Base-by-base conservation (phyloP, 2,113 vertebrate species). In the Toxotes chatareus region DNA sequence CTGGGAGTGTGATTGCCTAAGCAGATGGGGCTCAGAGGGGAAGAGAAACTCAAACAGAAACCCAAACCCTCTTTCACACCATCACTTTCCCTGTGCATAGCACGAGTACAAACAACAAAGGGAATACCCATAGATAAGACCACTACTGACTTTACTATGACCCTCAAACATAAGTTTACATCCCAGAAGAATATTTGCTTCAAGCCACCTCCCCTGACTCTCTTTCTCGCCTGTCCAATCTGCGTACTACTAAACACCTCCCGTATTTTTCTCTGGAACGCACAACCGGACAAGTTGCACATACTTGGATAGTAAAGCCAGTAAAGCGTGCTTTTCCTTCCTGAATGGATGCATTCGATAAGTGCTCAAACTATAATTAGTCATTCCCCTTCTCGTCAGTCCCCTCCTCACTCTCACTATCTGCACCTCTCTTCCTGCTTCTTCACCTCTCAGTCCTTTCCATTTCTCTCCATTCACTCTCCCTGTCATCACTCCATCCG, bases 1-100 rank as follows among this genome's bases (percentile, higher is more conserved):
- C 93, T 94, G 92, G 90, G 84, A 91, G 83, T 5, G 46, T 92
- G 88, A 94, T 93, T 88, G 88, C 90, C 82, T 82, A 69, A 94
- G 90, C 93, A 95, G 92, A 93, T 93, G 93, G 89, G 82, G 69
- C 86, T 93, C 80, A 19, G 77, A 82, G 80, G 89, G 88, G 82
- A 92, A 86, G 87, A 89, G 60, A 86, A 89, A 83, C 71, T 82
- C 61, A 49, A 91, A 92, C 85, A 92, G 91, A 89, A 88, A 85
- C 32, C 82, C 86, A 90, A 93, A 91, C 87, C 38, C 79, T 76
- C 82, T 70, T 69, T 69, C 73, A 85, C 82, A 80, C 80, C 72
- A 88, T 78, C 36, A 70, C 84, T 93, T 93, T 88, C 82, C 84
- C 83, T 82, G 81, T 65, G 23, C 53, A 49, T 32, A 83, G 80